Base-by-base conservation (phyloP, 2,888 invertebrate species). In the Clivina fossor region DNA sequence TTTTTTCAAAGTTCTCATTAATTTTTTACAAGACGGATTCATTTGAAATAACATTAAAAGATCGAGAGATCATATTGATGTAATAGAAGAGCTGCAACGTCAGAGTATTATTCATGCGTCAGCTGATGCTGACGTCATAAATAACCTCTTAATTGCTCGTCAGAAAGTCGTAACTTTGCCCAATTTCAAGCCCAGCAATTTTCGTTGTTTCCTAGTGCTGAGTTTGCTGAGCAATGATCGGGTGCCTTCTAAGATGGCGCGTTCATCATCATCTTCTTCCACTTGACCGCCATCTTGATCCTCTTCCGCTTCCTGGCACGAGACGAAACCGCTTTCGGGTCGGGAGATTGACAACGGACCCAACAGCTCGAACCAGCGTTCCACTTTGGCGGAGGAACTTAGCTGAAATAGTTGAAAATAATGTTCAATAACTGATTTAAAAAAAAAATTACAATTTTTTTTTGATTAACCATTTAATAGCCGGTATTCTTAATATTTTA, bases 301-400 rank as follows among this genome's bases (percentile, higher is more conserved):
- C 62, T 77, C 76, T 60, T 71, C 72, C 60, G 74, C 75, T 55
- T 80, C 80, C 53, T 83, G 80, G 55, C 77, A 78, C 19, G 84
- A 85, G 26, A 88, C 80, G 72, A 88, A 89, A 8, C 88, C 88
- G 68, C 88, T 88, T 71, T 88, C 88, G 0, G 86, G 88, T 7
- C 87, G 78, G 7, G 88, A 88, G 55, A 85, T 75, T 11, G 85
- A 81, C 13, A 79, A 73, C 8, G 81, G 77, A 15, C 81, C 82
- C 62, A 86, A 76, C 61, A 87, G 80, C 60, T 87, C 86, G 71
- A 90, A 89, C 89, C 89, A 90, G 44, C 88, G 81, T 67, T 88
- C 86, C 67, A 89, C 86, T 76, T 89, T 89, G 58, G 87, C 87
- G 60, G 83, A 80, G 51, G 88, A 84, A 63, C 85, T 86, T 68